These are phyloP conservation scores for Alosa alosa DNA, from an alignment of 2,113 vertebrate genomes.

Conservation along the genomic window DNA sequence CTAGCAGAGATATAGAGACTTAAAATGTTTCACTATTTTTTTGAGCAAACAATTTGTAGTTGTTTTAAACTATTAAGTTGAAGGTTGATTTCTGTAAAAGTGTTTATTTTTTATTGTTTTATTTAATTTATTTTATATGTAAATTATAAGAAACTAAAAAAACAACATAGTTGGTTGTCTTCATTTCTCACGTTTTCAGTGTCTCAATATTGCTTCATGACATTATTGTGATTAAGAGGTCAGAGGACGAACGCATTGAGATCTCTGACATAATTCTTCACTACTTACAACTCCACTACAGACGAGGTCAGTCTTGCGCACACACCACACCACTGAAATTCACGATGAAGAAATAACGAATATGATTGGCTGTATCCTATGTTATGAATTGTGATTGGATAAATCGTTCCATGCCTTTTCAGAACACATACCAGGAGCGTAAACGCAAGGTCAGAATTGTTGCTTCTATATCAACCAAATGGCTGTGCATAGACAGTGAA, in stretches of 20 bases:
- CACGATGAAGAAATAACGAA: background rate
- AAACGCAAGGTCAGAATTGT: conserved; percentile 44
- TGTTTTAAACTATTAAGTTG: background rate
- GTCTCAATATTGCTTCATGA: no score
- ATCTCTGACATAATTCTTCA: background rate
- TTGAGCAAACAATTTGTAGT: no score
- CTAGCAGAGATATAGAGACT: no score
- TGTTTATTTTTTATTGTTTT: no score
- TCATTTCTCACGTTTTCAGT: no score
- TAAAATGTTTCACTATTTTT: no score
- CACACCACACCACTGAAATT: background rate
- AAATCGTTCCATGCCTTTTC: background rate
- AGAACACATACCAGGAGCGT: background rate
- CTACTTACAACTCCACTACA: background rate
- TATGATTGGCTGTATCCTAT: background rate
- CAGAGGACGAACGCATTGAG: background rate
- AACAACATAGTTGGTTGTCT: no score
- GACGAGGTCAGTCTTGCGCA: background rate
- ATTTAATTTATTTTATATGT: no score
- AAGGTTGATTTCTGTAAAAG: no score
- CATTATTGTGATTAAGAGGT: no score
- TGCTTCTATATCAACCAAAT: background rate
- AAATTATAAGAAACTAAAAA: background rate
- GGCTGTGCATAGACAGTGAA: background rate
- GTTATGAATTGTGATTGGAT: conserved; percentile 40